Evolutionary conservation across 2,797 vertebrate species (phyloP).

Genomic region (Falco peregrinus): DNA sequence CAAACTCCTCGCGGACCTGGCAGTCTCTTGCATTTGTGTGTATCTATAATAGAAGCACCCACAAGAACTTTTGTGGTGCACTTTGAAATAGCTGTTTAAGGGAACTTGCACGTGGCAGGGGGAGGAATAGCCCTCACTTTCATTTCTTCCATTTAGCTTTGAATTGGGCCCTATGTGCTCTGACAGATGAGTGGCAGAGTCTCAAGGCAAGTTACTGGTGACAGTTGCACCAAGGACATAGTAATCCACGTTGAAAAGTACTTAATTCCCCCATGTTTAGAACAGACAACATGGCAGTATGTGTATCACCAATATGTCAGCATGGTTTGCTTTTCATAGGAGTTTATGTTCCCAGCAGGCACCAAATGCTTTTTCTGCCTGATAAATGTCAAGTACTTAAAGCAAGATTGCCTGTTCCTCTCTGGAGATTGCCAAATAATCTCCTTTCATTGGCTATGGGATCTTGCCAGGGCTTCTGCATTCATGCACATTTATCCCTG

Average conservation of each 20-base stretch:
- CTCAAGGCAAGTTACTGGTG: not conserved
- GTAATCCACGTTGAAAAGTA: not conserved
- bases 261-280: slow-evolving; percentile 31
- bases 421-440: slow-evolving; percentile 34
- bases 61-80: not conserved
- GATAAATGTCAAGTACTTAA: slow-evolving; percentile 58
- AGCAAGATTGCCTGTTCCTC: slow-evolving; percentile 23
- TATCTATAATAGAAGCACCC: not conserved
- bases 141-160: not conserved
- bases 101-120: not conserved
- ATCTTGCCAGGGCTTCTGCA: slow-evolving; percentile 32
- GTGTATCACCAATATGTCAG: slow-evolving; percentile 1
- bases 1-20: not conserved
- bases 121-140: not conserved
- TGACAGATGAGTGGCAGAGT: not conserved
- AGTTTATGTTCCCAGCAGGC: slow-evolving; percentile 39
- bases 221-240: not conserved
- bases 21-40: not conserved
- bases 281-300: not conserved
- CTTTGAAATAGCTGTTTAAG: not conserved
- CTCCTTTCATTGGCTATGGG: slow-evolving; percentile 29
- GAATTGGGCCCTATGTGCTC: accelerated
- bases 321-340: slow-evolving; percentile 14
- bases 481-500: not conserved
- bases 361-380: not conserved